Base-by-base conservation (phyloP, 2,888 invertebrate genomes). In the Andrena chrysosceles region DNA sequence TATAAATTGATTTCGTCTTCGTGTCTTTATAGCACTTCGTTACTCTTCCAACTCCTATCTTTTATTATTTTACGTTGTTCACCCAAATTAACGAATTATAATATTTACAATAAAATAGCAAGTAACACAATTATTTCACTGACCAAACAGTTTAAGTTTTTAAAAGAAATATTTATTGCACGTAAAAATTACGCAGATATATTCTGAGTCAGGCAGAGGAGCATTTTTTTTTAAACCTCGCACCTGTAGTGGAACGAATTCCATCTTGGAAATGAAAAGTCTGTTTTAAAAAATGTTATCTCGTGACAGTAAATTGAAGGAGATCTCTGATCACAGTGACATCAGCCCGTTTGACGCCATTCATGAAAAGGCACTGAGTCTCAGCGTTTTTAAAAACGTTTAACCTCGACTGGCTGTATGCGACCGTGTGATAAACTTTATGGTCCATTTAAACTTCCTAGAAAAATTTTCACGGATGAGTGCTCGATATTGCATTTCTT, bases 341-440 rank as follows among this genome's bases (percentile, higher is more conserved):
- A 35, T 13, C 35, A 29, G 23, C 23, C 48, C 16, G 31, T 75
- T 75, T 69, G 49, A 72, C 48, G 48, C 29, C 33, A 20, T 31
- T 7, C 26, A 42, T 76, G 62, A 54, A 63, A 76, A n/a, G 5
- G 7, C 60, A n/a, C 0, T 5, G n/a, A 31, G 35, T 56, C 64
- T 72, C 72, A 49, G 77, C 64, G 26, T 64, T 71, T 72, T 64
- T 56, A 63, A 62, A 62, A 77, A 56, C 56, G 54, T 64, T 64
- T 16, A 59, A 31, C 62, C 16, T 10, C 54, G 72, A 59, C 35
- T 56, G n/a, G 20, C 56, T 10, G 13, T 59, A 72, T 63, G 31
- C 48, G 68, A 20, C 4, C 3, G 29, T 6, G 10, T 48, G 33
- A 66, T 72, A 72, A 77, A 77, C 72, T 77, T 77, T 56, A 66